Evolutionary conservation across 2,888 invertebrate genomes (phyloP).

Genomic region (Aphodius sticticus): DNA sequence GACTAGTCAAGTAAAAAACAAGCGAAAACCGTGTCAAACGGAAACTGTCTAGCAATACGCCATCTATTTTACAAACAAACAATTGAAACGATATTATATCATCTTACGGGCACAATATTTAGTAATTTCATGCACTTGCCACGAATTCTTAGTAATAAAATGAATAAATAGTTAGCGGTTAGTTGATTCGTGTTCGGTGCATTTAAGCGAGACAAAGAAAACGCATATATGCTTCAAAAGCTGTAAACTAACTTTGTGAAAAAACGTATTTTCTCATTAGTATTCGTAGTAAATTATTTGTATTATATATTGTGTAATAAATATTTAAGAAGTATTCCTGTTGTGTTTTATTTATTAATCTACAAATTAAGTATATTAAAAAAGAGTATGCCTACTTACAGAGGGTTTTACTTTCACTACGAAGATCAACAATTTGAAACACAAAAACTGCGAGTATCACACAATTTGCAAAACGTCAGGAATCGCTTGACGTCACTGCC

Average conservation of each 20-base stretch:
- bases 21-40: neutral
- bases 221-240: constrained; percentile 13
- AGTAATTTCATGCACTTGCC: neutral
- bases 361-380: too few relatives aligned
- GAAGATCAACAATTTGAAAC: too few relatives aligned
- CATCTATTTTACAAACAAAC: neutral
- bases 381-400: too few relatives aligned
- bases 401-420: too few relatives aligned
- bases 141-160: constrained; percentile 16
- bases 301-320: constrained; percentile 38
- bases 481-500: too few relatives aligned
- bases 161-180: constrained; percentile 6
- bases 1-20: neutral
- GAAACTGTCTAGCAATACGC: neutral
- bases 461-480: too few relatives aligned
- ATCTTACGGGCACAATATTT: neutral
- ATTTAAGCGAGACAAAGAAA: neutral
- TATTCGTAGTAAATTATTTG: constrained; percentile 41
- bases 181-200: neutral
- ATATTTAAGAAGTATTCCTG: constrained; percentile 27
- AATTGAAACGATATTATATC: neutral
- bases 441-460: too few relatives aligned
- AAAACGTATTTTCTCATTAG: constrained; percentile 39
- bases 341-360: neutral
- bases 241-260: constrained; percentile 23